phyloP scores from a whole-genome alignment of 1,140 invertebrate species.

The Littorina saxatilis region DNA sequence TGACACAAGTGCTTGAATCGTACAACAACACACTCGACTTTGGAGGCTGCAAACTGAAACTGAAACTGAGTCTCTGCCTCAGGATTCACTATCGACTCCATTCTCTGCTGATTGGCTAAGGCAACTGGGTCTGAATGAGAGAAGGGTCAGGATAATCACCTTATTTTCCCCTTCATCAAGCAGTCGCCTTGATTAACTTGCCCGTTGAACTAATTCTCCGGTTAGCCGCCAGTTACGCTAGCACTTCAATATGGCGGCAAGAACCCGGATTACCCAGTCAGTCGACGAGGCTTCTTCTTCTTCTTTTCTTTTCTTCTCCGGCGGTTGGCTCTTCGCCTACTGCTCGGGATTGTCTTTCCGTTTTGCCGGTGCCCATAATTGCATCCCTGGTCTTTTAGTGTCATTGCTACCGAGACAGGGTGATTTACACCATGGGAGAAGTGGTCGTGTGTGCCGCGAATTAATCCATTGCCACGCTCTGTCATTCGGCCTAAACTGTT shows the following conservation, averaged over 20 bases:
- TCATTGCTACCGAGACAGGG: conserved; percentile 15
- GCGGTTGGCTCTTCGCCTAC: background rate
- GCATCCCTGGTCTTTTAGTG: conserved; percentile 28
- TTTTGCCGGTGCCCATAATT: conserved; percentile 28
- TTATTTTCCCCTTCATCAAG: conserved; percentile 41
- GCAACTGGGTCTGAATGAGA: conserved; percentile 29
- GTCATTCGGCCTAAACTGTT: conserved; percentile 12
- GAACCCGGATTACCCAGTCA: conserved; percentile 1
- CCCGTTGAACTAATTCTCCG: conserved; percentile 40
- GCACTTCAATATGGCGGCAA: conserved; percentile 30
- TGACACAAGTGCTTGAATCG: too few species aligned
- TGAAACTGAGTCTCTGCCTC: too few species aligned
- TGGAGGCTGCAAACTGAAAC: too few species aligned
- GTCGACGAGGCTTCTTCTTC: background rate
- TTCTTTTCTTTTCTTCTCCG: conserved; percentile 13
- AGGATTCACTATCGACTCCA: conserved; percentile 34
- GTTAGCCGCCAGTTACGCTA: conserved; percentile 36
- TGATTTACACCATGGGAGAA: conserved; percentile 16
- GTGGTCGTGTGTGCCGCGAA: conserved; percentile 15
- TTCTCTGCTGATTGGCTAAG: conserved; percentile 36
- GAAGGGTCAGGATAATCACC: conserved; percentile 40
- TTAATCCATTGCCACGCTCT: conserved; percentile 23
- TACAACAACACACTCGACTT: too few species aligned
- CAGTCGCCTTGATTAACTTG: conserved; percentile 39
- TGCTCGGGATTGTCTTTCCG: conserved; percentile 27